Conservation (phyloP, 2,888 invertebrate genomes). For the Cryptus viduatorius region DNA sequence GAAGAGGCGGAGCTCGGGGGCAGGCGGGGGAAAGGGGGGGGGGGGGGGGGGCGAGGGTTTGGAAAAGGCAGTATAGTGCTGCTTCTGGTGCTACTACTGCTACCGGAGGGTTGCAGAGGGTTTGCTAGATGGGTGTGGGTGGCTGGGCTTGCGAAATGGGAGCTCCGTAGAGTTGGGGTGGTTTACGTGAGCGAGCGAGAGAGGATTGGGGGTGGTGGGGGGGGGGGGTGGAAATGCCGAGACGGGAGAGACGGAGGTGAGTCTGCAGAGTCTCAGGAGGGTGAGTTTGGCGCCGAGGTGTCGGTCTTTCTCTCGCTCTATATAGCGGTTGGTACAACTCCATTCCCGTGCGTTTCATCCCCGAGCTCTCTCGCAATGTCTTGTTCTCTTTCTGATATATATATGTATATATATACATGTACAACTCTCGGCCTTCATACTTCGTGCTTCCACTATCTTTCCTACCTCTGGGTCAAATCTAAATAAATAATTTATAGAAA, state of each 20-base stretch:
- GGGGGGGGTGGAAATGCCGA: conserved; percentile 56
- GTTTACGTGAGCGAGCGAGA: conserved; percentile 73
- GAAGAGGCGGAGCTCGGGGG: conserved; percentile 52
- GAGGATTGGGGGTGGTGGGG: conserved; percentile 60
- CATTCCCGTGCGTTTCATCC: conserved; percentile 68
- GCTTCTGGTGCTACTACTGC: conserved; percentile 56
- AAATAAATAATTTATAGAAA: conserved; percentile 77
- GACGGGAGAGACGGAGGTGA: conserved; percentile 80
- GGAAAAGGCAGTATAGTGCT: conserved; percentile 68
- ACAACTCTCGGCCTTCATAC: conserved; percentile 36
- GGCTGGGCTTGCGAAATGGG: conserved; percentile 75
- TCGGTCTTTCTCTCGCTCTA: conserved; percentile 80
- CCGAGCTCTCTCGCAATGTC: conserved; percentile 59
- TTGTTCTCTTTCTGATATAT: conserved; percentile 28
- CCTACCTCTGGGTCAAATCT: conserved; percentile 74
- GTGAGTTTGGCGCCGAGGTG: conserved; percentile 85
- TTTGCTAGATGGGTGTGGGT: conserved; percentile 72
- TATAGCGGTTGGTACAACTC: conserved; percentile 67
- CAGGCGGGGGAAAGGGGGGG: conserved; percentile 58
- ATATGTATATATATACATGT: not conserved
- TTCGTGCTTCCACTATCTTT: conserved; percentile 41
- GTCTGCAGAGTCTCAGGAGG: conserved; percentile 84
- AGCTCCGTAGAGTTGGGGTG: conserved; percentile 75
- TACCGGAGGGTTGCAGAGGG: conserved; percentile 75
- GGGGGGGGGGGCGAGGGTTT: conserved; percentile 64